Conservation (phyloP, 2,888 invertebrate genomes). For the Galerucella pusilla region DNA sequence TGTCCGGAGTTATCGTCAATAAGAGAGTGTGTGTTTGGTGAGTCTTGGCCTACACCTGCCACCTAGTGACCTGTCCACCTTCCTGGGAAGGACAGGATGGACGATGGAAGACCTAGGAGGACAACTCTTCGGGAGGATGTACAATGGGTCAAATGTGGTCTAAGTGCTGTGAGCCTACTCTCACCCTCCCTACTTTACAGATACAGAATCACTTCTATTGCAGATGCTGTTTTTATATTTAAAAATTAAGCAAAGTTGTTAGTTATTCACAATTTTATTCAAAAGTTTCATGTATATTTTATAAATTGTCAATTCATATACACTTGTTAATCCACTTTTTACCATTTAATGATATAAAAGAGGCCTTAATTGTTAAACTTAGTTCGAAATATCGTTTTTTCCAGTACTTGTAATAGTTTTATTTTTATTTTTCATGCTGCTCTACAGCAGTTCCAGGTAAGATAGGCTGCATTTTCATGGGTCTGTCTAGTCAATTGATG, state of each 20-base stretch:
- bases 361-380: slow-evolving; percentile 20
- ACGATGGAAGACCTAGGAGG: too few relatives aligned
- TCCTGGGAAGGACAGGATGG: too few relatives aligned
- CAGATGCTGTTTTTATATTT: neutral
- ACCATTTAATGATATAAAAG: neutral
- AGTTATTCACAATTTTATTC: neutral
- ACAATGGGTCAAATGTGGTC: too few relatives aligned
- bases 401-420: slow-evolving; percentile 62
- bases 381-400: slow-evolving; percentile 23
- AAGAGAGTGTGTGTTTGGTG: too few relatives aligned
- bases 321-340: neutral
- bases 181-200: too few relatives aligned
- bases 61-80: too few relatives aligned
- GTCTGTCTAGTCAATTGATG: too few relatives aligned
- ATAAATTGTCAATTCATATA: neutral
- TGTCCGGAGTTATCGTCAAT: too few relatives aligned
- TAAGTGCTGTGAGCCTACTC: too few relatives aligned
- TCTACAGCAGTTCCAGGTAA: slow-evolving; percentile 70
- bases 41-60: too few relatives aligned
- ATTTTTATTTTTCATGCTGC: slow-evolving; percentile 68
- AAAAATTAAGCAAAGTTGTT: neutral
- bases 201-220: too few relatives aligned
- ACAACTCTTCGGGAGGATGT: too few relatives aligned
- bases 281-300: neutral
- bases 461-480: slow-evolving; percentile 48